phyloP scores from a whole-genome alignment of 2,797 vertebrate species.

The Pteropus rufus region DNA sequence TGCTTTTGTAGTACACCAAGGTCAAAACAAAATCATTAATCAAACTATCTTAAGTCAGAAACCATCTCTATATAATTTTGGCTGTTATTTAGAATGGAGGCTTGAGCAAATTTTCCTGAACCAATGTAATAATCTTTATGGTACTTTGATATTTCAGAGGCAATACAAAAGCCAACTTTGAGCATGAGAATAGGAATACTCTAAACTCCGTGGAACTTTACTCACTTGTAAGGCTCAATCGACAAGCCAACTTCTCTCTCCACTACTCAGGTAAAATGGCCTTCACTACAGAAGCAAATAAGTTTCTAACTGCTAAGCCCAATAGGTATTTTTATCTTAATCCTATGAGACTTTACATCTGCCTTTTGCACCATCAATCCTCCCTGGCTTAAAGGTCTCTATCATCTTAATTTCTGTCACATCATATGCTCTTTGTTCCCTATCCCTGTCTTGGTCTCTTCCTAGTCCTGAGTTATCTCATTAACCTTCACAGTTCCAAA shows the following conservation, averaged over 20 bases:
- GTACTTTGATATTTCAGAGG: neutral
- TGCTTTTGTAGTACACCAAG: neutral
- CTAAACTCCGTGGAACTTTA: neutral
- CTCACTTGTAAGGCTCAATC: neutral
- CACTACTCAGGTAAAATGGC: neutral
- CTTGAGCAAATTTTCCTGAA: neutral
- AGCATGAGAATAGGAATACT: neutral
- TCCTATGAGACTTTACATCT: neutral
- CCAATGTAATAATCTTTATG: neutral
- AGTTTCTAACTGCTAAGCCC: neutral
- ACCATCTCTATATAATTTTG: neutral
- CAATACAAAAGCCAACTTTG: neutral
- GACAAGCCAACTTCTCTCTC: neutral
- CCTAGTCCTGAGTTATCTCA: neutral
- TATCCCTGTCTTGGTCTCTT: neutral
- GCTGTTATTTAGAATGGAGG: neutral
- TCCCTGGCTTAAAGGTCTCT: neutral
- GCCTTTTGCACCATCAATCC: rapidly evolving
- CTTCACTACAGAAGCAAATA: neutral
- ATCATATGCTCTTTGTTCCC: neutral
- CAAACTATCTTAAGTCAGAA: neutral
- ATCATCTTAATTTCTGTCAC: neutral
- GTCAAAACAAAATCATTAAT: too few relatives aligned
- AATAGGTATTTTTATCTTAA: neutral
- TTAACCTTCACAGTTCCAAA: neutral